Conservation (phyloP, 1,140 invertebrate species). For the Bombus pascuorum region DNA sequence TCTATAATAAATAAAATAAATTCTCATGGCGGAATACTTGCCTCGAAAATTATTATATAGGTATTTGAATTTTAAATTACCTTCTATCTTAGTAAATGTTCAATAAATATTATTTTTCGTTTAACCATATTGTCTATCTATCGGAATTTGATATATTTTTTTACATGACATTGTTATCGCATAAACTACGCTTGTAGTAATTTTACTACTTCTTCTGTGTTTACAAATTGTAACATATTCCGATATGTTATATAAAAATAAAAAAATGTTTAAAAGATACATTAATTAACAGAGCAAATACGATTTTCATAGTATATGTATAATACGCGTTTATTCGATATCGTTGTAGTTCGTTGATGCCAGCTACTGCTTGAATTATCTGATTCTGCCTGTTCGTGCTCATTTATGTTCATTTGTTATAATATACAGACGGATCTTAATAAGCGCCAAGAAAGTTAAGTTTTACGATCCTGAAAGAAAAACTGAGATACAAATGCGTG, state of each 20-base stretch:
- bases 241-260: no score
- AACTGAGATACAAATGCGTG: background rate
- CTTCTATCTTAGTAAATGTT: no score
- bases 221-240: no score
- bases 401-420: background rate
- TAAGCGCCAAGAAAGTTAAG: background rate
- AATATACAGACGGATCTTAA: background rate
- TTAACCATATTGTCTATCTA: no score
- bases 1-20: background rate
- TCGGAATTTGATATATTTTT: no score
- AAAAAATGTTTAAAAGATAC: no score
- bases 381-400: background rate
- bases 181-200: no score
- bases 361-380: background rate
- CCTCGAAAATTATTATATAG: background rate
- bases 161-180: no score
- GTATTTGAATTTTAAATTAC: background rate
- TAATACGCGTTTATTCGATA: background rate
- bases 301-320: background rate
- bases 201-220: no score
- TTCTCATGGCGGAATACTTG: background rate
- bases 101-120: no score
- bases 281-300: background rate
- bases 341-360: background rate
- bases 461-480: background rate